These are phyloP conservation scores for Carassius carassius DNA, from an alignment of 2,113 vertebrate species.

Conservation along the genomic window DNA sequence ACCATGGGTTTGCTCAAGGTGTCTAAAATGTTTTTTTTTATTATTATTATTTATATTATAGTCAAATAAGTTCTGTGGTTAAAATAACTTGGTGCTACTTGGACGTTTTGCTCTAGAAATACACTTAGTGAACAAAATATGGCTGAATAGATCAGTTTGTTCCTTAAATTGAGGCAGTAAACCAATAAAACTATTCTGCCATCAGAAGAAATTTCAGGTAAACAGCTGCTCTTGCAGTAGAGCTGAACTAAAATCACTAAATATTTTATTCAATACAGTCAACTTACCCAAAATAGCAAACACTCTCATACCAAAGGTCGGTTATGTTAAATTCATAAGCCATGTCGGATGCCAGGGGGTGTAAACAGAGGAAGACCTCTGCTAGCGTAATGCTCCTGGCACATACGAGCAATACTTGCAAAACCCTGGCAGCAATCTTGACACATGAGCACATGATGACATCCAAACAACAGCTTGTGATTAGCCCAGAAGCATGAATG, in stretches of 20 bases:
- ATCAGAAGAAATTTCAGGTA: constrained; percentile 13
- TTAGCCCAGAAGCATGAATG: constrained; percentile 37
- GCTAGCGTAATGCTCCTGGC: neutral
- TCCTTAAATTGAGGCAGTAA: neutral
- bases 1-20: no score
- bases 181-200: constrained; percentile 7
- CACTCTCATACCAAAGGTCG: constrained; percentile 33
- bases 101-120: no score
- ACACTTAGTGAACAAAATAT: neutral
- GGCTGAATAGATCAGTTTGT: neutral
- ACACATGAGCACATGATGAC: constrained; percentile 38
- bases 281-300: constrained; percentile 36
- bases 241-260: constrained; percentile 29
- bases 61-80: no score
- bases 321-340: constrained; percentile 43
- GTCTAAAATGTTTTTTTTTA: no score
- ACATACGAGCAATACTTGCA: constrained; percentile 20
- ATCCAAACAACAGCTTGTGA: constrained; percentile 41
- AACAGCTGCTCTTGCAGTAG: neutral
- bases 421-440: constrained; percentile 34
- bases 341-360: constrained; percentile 16
- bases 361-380: constrained; percentile 36
- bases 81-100: no score
- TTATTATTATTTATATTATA: no score
- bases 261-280: constrained; percentile 33